phyloP scores from a whole-genome alignment of 2,888 invertebrate species.

The Andricus quercusramuli region DNA sequence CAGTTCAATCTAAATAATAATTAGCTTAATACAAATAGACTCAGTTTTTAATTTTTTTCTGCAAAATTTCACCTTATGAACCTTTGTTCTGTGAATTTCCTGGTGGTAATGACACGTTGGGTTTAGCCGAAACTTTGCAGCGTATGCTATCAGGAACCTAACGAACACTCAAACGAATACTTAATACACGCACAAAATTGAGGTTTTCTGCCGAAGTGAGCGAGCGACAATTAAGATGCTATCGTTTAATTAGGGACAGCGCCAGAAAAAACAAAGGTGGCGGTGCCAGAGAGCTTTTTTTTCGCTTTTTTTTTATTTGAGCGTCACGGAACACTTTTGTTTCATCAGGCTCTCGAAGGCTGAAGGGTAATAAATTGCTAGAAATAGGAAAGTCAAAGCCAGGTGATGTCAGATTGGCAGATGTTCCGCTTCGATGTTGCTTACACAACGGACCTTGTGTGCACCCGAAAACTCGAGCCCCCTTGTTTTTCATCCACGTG shows the following conservation, averaged over 20 bases:
- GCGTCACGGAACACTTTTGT: slow-evolving; percentile 35
- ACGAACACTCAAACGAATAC: slow-evolving; percentile 49
- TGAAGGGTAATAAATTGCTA: slow-evolving; percentile 67
- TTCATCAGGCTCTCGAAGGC: slow-evolving; percentile 42
- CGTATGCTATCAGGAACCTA: slow-evolving; percentile 44
- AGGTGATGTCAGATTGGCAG: slow-evolving; percentile 74
- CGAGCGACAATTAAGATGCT: slow-evolving; percentile 69
- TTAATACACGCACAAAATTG: slow-evolving; percentile 47
- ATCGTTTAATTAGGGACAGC: slow-evolving; percentile 71
- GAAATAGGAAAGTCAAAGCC: slow-evolving; percentile 70
- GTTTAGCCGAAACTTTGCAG: slow-evolving; percentile 43
- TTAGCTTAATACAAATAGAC: slow-evolving; percentile 5
- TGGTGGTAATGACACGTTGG: slow-evolving; percentile 55
- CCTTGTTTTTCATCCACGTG: slow-evolving; percentile 50
- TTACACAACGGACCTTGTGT: slow-evolving; percentile 57
- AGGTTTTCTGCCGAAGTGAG: slow-evolving; percentile 55
- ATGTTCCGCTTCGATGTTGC: slow-evolving; percentile 66
- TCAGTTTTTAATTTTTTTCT: slow-evolving; percentile 26
- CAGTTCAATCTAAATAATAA: too few species aligned
- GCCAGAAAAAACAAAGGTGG: slow-evolving; percentile 58
- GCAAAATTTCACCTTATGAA: slow-evolving; percentile 11
- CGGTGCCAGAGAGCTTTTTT: slow-evolving; percentile 43
- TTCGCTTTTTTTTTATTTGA: slow-evolving; percentile 6
- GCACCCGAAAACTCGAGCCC: slow-evolving; percentile 52
- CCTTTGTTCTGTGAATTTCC: slow-evolving; percentile 39